Evolutionary conservation across 2,888 invertebrate species (phyloP).

Genomic region (Acanthosepion lycidas): DNA sequence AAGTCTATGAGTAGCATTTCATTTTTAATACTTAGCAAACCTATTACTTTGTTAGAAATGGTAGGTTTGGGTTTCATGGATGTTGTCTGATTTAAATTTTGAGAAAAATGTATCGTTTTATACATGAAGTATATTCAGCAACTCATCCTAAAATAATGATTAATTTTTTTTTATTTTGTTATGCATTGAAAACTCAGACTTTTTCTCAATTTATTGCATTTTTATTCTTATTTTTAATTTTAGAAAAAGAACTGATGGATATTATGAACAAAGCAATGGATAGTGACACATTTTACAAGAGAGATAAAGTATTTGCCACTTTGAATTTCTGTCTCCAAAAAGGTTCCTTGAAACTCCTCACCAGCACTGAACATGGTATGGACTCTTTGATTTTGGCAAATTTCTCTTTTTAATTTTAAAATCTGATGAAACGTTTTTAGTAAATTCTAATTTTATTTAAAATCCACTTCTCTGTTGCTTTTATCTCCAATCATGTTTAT

Average conservation of each 20-base stretch:
- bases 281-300: constrained; percentile 87
- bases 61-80: too few relatives aligned
- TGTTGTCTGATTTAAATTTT: too few relatives aligned
- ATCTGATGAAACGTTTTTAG: not conserved
- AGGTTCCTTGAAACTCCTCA: constrained; percentile 77
- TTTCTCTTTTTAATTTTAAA: not conserved
- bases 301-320: constrained; percentile 91
- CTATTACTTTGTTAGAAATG: too few relatives aligned
- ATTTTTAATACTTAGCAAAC: too few relatives aligned
- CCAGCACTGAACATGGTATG: constrained; percentile 37
- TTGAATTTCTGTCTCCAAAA: constrained; percentile 89
- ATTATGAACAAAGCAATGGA: constrained; percentile 88
- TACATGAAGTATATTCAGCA: too few relatives aligned
- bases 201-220: not conserved
- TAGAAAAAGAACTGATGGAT: constrained; percentile 87
- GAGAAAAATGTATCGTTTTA: too few relatives aligned
- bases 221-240: constrained; percentile 3
- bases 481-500: not conserved
- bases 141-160: too few relatives aligned
- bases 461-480: not conserved
- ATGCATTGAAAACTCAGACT: not conserved
- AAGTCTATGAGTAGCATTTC: too few relatives aligned
- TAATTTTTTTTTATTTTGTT: too few relatives aligned
- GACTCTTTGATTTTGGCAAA: not conserved
- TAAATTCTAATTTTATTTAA: not conserved